Percentiles rank a stretch among this genome's conserved stretches.
phyloP scores from a whole-genome alignment of 2,888 invertebrate genomes.

The Parapristionchus giblindavisi region DNA sequence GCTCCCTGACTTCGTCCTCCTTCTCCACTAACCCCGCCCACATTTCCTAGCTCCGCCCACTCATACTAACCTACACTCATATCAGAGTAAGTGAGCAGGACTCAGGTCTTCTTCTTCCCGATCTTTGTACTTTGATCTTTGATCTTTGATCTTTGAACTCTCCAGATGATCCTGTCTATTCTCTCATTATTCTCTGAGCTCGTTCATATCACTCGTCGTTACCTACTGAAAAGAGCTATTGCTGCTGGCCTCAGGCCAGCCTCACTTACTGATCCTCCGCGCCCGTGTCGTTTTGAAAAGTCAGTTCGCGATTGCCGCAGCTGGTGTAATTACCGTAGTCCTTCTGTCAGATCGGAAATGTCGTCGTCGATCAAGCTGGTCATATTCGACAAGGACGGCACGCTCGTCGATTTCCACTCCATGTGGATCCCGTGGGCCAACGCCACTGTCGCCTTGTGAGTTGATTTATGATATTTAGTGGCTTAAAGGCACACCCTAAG shows the following conservation, averaged over 20 bases:
- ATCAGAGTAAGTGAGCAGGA: too few relatives aligned
- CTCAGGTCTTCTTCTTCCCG: too few relatives aligned
- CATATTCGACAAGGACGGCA: conserved; percentile 74
- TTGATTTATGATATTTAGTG: background rate
- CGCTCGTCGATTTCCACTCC: conserved; percentile 72
- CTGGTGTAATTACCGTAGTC: conserved; percentile 13
- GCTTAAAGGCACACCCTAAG: background rate
- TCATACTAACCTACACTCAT: too few relatives aligned
- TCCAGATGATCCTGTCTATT: conserved; percentile 14
- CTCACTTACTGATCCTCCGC: conserved; percentile 14
- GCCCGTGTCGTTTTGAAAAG: conserved; percentile 5
- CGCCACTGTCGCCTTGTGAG: conserved; percentile 63
- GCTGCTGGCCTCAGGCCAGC: too few relatives aligned
- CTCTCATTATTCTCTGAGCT: background rate
- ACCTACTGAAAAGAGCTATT: too few relatives aligned
- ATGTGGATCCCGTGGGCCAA: conserved; percentile 73
- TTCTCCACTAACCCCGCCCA: too few relatives aligned
- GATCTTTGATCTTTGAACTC: too few relatives aligned
- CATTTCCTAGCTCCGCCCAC: too few relatives aligned
- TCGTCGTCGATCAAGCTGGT: conserved; percentile 64
- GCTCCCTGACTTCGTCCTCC: too few relatives aligned
- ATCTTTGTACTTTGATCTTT: too few relatives aligned
- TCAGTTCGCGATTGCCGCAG: conserved; percentile 23
- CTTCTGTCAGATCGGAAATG: too few relatives aligned
- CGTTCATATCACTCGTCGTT: background rate